These are phyloP conservation scores for Tiliqua scincoides DNA, from an alignment of 2,113 vertebrate genomes.

Conservation along the genomic window DNA sequence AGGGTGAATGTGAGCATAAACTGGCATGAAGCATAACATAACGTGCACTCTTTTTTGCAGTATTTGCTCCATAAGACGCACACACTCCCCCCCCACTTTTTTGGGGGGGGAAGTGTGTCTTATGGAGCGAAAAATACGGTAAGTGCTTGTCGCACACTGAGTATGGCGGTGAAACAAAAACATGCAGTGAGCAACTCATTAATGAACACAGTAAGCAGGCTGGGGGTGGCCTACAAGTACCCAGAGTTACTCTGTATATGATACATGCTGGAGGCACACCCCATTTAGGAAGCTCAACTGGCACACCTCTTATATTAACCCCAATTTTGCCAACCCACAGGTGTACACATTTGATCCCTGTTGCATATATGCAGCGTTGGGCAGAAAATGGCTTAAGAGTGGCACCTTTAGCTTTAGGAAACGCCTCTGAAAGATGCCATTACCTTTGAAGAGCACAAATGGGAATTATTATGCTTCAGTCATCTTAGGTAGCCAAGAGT, in stretches of 20 bases:
- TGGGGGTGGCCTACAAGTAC: background rate
- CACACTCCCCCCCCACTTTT: no score
- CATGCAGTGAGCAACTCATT: background rate
- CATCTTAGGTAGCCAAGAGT: background rate
- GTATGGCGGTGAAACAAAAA: slow-evolving; percentile 33
- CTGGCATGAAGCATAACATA: no score
- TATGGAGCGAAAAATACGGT: no score
- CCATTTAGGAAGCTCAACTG: background rate
- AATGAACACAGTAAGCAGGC: background rate
- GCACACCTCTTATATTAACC: no score
- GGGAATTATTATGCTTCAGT: background rate
- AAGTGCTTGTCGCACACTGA: slow-evolving; percentile 47
- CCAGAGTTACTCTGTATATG: background rate
- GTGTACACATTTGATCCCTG: no score
- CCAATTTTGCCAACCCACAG: no score
- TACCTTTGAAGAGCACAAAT: background rate
- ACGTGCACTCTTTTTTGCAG: no score
- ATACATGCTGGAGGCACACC: background rate
- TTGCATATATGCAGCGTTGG: no score
- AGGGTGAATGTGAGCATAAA: no score
- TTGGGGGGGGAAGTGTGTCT: no score
- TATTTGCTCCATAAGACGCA: no score
- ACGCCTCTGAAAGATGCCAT: background rate
- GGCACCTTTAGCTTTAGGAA: background rate
- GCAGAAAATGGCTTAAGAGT: background rate